Evolutionary conservation across 2,797 vertebrate species (phyloP).

Genomic region (Dicrostonyx torquatus): DNA sequence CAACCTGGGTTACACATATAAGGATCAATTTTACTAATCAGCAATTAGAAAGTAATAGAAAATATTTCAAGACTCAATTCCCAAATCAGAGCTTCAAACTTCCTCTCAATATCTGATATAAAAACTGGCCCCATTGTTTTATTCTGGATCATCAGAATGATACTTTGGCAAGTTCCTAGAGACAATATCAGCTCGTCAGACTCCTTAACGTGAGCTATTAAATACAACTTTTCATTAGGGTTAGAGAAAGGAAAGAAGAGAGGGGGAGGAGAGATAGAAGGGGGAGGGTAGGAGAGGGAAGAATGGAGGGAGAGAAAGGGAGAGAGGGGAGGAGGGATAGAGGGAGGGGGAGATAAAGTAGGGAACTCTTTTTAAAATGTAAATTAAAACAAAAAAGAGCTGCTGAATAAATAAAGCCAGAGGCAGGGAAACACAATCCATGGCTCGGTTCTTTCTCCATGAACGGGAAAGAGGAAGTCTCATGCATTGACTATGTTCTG

Average conservation of each 20-base stretch:
- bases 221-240: neutral
- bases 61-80: neutral
- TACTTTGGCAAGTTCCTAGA: neutral
- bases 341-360: neutral
- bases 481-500: neutral
- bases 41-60: slow-evolving; percentile 9
- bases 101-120: neutral
- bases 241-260: too few relatives aligned
- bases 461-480: neutral
- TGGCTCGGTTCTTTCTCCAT: neutral
- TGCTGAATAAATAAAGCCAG: neutral
- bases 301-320: too few relatives aligned
- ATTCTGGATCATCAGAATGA: neutral
- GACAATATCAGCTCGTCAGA: neutral
- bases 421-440: neutral
- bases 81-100: neutral
- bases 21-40: neutral
- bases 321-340: fast-evolving
- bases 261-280: too few relatives aligned
- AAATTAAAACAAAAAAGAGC: neutral
- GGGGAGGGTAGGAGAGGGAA: fast-evolving
- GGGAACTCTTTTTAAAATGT: neutral
- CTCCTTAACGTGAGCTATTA: neutral
- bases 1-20: neutral
- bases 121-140: neutral